A percentile compares a stretch with the other conserved stretches of the same genome.
Conservation (phyloP, 1,140 invertebrate species). For the Cecropterus lyciades region DNA sequence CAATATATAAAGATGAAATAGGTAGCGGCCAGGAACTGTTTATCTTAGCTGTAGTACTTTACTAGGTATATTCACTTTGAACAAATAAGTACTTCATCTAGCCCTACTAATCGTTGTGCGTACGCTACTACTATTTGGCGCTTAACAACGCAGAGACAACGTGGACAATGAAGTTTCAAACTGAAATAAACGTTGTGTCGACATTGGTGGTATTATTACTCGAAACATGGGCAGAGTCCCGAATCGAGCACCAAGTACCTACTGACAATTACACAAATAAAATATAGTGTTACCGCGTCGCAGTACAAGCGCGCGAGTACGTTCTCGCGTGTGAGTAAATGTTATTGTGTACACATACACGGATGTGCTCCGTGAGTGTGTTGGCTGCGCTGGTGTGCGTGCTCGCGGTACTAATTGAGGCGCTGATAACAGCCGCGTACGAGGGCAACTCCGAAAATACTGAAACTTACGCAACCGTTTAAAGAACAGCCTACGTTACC, state of each 20-base stretch:
- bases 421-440: constrained; percentile 21
- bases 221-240: not conserved
- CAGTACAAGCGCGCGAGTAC: not conserved
- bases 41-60: too few species aligned
- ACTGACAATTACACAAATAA: constrained; percentile 24
- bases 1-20: too few species aligned
- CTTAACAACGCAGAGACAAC: not conserved
- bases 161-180: not conserved
- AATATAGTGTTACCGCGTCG: constrained; percentile 13
- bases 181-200: constrained; percentile 1
- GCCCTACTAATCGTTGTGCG: not conserved
- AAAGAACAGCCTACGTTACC: too few species aligned
- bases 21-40: too few species aligned
- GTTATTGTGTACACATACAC: constrained; percentile 2
- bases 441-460: constrained; percentile 11
- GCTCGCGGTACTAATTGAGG: constrained; percentile 27
- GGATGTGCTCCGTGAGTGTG: not conserved
- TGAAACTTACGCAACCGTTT: constrained; percentile 1
- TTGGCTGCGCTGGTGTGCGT: not conserved
- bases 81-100: not conserved
- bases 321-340: not conserved
- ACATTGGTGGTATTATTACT: not conserved
- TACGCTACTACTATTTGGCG: not conserved
- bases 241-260: constrained; percentile 3
- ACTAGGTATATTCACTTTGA: too few species aligned